These are phyloP conservation scores for Bagarius yarrelli DNA, from an alignment of 2,113 vertebrate genomes.

Conservation along the genomic window DNA sequence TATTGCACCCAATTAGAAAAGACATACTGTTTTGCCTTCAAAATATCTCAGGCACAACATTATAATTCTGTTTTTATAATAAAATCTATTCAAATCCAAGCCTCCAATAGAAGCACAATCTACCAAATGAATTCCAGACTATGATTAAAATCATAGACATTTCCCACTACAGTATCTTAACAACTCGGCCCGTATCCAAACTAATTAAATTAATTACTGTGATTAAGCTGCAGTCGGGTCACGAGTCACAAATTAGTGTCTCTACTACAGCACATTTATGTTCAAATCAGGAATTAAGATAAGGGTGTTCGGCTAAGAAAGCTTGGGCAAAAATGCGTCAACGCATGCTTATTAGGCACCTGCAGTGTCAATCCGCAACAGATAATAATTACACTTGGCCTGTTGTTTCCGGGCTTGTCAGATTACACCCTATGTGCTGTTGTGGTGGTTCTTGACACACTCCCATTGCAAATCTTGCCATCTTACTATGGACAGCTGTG, in stretches of 20 bases:
- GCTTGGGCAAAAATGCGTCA: slow-evolving; percentile 51
- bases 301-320: slow-evolving; percentile 53
- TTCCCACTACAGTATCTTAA: slow-evolving; percentile 27
- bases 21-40: not conserved
- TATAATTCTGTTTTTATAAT: not conserved
- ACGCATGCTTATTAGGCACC: slow-evolving; percentile 71
- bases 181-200: slow-evolving; percentile 65
- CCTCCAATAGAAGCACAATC: not conserved
- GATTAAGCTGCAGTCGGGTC: slow-evolving; percentile 62
- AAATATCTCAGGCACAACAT: not conserved
- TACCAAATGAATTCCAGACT: not conserved
- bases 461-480: not conserved
- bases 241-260: slow-evolving; percentile 64
- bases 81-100: slow-evolving; percentile 6
- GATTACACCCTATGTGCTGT: slow-evolving; percentile 48
- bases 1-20: too few species aligned
- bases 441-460: not conserved
- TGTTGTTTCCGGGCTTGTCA: slow-evolving; percentile 56
- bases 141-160: slow-evolving; percentile 22
- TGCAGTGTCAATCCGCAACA: slow-evolving; percentile 63
- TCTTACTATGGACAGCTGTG: not conserved
- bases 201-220: slow-evolving; percentile 73
- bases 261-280: slow-evolving; percentile 45
- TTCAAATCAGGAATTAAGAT: slow-evolving; percentile 49
- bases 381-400: slow-evolving; percentile 62